Evolutionary conservation across 2,888 invertebrate species (phyloP), one percentile per base, ranked within the genome.

Genomic region (Apamea crenata): DNA sequence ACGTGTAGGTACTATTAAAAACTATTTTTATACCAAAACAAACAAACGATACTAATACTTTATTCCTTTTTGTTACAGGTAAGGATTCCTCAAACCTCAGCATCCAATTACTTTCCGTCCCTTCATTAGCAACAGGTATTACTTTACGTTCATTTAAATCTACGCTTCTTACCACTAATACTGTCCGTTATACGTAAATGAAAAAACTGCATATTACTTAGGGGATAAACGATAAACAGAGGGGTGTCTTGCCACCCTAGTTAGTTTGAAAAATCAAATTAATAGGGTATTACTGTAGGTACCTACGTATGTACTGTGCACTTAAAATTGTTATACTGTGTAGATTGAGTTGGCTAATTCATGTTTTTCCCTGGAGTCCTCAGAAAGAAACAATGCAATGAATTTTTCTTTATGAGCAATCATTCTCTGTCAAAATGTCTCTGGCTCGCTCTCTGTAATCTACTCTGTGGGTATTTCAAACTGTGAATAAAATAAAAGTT

Each of bases 1-100:
- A n/a, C 12, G 14, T 59, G 12, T 56, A 56, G 16, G 6, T 50
- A 50, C 16, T 50, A 29, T 47, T 71, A 32, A 44, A 82, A 76
- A 83, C 78, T 61, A 77, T 68, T 36, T 67, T 53, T 44, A n/a
- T 36, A 77, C 47, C n/a, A 68, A 67, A 80, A 67, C 50, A 36
- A 68, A 61, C 68, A 18, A 61, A 65, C 14, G 47, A 65, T 69
- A 78, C 16, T 84, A 65, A 84, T 77, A 59, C 50, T 80, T 73
- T 78, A n/a, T 83, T 80, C 78, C 71, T 78, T 85, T 83, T 89
- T 90, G 85, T 92, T 91, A 29, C 92, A 92, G 92, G 92, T 92
- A 92, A 90, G 91, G 68, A 78, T 53, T 69, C 32, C 61, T 67
- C 66, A 72, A 72, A 83, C 73, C 69, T 47, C 76, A 32, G 32